Conservation (phyloP, 2,888 invertebrate genomes). For the Tenthredo livida region DNA sequence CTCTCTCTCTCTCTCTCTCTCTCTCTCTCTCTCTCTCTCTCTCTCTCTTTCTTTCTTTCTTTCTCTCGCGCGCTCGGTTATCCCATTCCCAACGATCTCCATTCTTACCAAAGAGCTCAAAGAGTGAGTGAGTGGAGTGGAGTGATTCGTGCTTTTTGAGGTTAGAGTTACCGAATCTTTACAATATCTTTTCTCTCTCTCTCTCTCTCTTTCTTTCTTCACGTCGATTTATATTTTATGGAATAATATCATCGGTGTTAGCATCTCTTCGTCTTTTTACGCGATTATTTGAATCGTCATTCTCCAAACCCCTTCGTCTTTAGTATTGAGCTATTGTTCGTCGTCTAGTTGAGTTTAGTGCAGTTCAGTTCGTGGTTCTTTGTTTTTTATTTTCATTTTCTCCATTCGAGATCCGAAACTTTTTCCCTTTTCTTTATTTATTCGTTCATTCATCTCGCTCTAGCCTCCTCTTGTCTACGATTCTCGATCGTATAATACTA, state of each 20-base stretch:
- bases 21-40: background rate
- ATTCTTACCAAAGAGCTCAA: conserved; percentile 23
- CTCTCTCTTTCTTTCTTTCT: background rate
- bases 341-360: background rate
- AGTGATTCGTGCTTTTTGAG: conserved; percentile 27
- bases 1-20: no score
- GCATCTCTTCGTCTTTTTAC: background rate
- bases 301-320: background rate
- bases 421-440: background rate
- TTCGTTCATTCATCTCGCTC: background rate
- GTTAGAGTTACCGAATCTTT: conserved; percentile 16
- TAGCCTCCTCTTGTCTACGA: background rate
- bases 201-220: background rate
- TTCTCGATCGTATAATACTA: background rate
- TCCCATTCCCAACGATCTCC: conserved; percentile 15
- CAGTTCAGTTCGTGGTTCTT: background rate
- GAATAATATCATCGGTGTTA: background rate
- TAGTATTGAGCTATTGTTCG: background rate
- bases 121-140: background rate
- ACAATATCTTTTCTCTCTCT: background rate
- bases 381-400: background rate
- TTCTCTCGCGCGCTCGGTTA: background rate
- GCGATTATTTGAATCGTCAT: background rate
- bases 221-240: background rate
- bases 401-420: background rate